A percentile compares a stretch with the other conserved stretches of the same genome.
These are phyloP conservation scores for Ameiurus melas DNA, from an alignment of 2,113 vertebrate species.

Conservation along the genomic window DNA sequence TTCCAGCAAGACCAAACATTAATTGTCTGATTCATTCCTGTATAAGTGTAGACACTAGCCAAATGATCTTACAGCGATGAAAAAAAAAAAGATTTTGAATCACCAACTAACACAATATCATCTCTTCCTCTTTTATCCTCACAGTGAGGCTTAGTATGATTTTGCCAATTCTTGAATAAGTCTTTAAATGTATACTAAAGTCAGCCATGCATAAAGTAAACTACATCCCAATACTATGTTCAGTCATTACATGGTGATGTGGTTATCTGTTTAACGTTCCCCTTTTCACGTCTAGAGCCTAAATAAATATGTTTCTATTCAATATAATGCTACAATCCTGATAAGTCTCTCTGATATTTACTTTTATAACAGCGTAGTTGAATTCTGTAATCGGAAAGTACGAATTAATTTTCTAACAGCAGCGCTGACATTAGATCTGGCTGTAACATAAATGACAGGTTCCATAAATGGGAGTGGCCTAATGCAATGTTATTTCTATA, in stretches of 20 bases:
- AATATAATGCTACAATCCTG: neutral
- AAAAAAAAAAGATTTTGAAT: neutral
- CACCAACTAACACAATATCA: neutral
- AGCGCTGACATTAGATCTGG: neutral
- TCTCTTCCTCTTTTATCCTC: neutral
- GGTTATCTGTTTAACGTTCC: neutral
- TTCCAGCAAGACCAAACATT: slow-evolving; percentile 4
- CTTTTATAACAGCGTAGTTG: neutral
- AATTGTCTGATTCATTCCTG: slow-evolving; percentile 15
- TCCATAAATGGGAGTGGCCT: neutral
- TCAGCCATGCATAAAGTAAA: neutral
- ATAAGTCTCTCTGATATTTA: neutral
- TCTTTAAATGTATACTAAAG: neutral
- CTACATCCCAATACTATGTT: neutral
- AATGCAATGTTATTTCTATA: neutral
- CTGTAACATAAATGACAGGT: neutral
- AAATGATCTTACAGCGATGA: neutral
- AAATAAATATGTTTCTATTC: neutral
- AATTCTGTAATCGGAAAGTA: neutral
- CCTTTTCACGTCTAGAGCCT: neutral
- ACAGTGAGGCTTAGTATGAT: neutral
- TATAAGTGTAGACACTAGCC: neutral
- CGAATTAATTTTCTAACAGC: neutral
- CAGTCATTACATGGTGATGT: neutral
- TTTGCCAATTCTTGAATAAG: neutral